Evolutionary conservation across 2,113 vertebrate species (phyloP), one percentile per base, ranked within the genome.

Genomic region (Dolichotis patagonum): DNA sequence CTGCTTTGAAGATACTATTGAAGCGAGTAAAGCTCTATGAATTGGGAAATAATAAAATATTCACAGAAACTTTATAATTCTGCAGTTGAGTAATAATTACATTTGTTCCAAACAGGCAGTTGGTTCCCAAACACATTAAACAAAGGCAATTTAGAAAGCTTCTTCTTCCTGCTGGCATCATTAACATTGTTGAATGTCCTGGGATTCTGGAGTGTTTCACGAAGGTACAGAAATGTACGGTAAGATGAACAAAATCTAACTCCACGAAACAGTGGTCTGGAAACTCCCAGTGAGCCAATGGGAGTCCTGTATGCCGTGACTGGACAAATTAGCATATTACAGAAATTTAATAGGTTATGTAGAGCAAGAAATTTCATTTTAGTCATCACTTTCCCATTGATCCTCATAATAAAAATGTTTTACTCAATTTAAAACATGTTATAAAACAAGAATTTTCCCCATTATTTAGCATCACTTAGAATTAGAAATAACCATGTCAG

Each of bases 121-220:
- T 99, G 99, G 98, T 99, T 99, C 97, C 99, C 99, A 97, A 99
- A 98, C 95, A 97, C 98, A 95, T 98, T 99, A 91, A 98, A 99
- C 94, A 98, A 99, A 89, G 99, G 99, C 54, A 99, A 99, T 98
- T 98, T 99, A 98, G 99, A 99, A 95, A 98, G 98, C 73, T 99
- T 99, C 98, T 99, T 99, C 98, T 99, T 99, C 98, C 98, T 99
- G 22, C 75, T 99, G 98, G 99, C 99, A 62, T 98, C 98, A 35
- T 96, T 99, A 95, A 99, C 99, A 98, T 94, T 99, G 85, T 94
- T 99, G 96, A 99, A 99, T 62, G 96, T 98, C 24, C 84, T 99
- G 87, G 98, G 98, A 71, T 99, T 99, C 98, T 99, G 99, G 99
- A 98, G 92, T 60, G 96, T 99, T 91, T 99, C 99, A 43, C 98